Evolutionary conservation across 2,888 invertebrate genomes (phyloP), one percentile per base, ranked within the genome.

Genomic region (Meteorus colon): DNA sequence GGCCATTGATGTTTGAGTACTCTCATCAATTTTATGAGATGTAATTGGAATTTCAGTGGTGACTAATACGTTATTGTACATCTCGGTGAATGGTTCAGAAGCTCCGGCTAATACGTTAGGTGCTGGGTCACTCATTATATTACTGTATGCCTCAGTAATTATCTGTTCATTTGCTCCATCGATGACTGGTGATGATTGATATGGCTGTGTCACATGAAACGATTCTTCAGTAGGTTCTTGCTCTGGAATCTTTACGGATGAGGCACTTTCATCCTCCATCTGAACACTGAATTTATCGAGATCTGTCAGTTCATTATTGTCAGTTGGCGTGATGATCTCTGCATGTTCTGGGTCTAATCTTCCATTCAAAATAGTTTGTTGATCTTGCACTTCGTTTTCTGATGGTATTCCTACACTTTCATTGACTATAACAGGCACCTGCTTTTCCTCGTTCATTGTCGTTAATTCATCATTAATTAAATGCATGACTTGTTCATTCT

Each of bases 161-260:
- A 55, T 55, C 19, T 55, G 55, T 48, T 68, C 65, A 60, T 73
- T 67, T 70, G 16, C 19, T 12, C 66, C 59, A 51, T 68, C 59
- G 14, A 19, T 24, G 5, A 12, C 37, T 31, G 8, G 2, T 55
- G 55, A 55, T 55, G 10, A 55, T 19, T 55, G n/a, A 29, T 62
- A 16, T 16, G 14, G 31, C 14, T 62, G 62, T 16, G 31, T 0
- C 12, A 31, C 16, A 12, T 62, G 31, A 29, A 16, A 4, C 27
- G 16, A 14, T 62, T 62, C 16, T 31, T 29, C 31, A 62, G 10
- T 27, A 31, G 12, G 27, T 4, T 62, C n/a, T 31, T 31, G 2
- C 5, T 19, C 27, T 60, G 29, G 27, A 2, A 14, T 5, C 16
- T 4, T 2, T 4, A 8, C 16, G 3, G 6, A 1, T 1, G 31